Conservation (phyloP, 2,888 invertebrate species). For the Caradrina kadenii region DNA sequence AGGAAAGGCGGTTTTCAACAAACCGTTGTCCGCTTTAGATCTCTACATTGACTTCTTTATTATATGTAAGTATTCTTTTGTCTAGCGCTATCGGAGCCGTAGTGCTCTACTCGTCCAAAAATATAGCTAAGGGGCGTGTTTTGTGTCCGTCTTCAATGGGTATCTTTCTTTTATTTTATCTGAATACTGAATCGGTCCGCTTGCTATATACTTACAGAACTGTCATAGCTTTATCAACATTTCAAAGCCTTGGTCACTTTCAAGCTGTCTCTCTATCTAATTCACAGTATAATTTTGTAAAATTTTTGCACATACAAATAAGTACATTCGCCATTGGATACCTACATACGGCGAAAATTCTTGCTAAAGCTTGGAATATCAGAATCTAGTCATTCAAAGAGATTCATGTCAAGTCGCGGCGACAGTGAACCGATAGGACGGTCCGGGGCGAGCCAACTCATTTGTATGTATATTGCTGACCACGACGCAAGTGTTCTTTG, state of each 20-base stretch:
- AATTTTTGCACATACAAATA: neutral
- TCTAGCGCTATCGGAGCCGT: conserved; percentile 44
- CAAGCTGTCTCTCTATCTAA: neutral
- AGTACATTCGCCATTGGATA: neutral
- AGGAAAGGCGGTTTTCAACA: conserved; percentile 63
- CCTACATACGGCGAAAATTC: neutral
- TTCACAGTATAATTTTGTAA: neutral
- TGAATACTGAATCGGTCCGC: conserved; percentile 24
- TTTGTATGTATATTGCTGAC: conserved; percentile 38
- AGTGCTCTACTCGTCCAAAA: conserved; percentile 41
- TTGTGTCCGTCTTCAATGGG: conserved; percentile 32
- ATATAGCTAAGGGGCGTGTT: conserved; percentile 53
- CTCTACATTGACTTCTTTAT: conserved; percentile 67
- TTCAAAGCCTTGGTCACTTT: conserved; percentile 27
- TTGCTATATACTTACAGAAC: conserved; percentile 32
- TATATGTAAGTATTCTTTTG: conserved; percentile 62
- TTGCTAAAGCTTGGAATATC: conserved; percentile 1
- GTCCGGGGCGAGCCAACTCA: conserved; percentile 35
- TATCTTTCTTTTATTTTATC: conserved; percentile 45
- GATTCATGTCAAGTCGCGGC: conserved; percentile 7
- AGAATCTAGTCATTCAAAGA: conserved; percentile 7
- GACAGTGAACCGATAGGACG: conserved; percentile 28
- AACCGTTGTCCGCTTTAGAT: conserved; percentile 64
- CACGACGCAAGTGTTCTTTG: conserved; percentile 21
- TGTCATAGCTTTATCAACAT: conserved; percentile 33